Percentiles rank a stretch among this genome's conserved stretches.
These are phyloP conservation scores for Iguana delicatissima DNA, from an alignment of 2,797 vertebrate genomes.

Conservation along the genomic window DNA sequence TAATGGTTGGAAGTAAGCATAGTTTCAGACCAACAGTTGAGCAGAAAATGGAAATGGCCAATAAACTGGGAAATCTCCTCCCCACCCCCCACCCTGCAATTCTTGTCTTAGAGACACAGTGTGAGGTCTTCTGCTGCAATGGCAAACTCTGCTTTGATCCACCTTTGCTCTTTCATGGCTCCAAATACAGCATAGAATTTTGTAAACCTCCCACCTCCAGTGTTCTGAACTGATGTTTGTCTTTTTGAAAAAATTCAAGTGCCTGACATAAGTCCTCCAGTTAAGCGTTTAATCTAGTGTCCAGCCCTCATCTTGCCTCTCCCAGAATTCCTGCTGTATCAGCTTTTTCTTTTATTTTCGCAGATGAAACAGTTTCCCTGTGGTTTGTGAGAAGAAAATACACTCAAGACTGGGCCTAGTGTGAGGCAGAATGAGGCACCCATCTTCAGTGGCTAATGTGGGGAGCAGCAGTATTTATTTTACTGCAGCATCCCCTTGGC, in stretches of 20 bases:
- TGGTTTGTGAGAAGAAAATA: not conserved
- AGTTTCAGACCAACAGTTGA: too few species aligned
- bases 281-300: not conserved
- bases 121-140: not conserved
- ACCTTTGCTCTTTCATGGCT: not conserved
- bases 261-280: not conserved
- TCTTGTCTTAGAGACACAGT: not conserved
- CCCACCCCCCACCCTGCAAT: not conserved
- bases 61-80: not conserved
- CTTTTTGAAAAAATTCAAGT: not conserved
- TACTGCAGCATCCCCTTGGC: not conserved
- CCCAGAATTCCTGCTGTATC: not conserved
- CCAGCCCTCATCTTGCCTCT: not conserved
- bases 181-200: not conserved
- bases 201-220: not conserved
- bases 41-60: not conserved
- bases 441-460: not conserved
- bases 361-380: not conserved
- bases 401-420: not conserved
- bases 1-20: not conserved
- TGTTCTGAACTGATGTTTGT: not conserved
- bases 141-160: not conserved
- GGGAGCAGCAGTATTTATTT: not conserved
- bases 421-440: not conserved
- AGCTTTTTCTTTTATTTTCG: not conserved